Percentiles rank a stretch among this genome's conserved stretches.
Conservation (phyloP, 2,797 vertebrate species). For the Eulemur coronatus region DNA sequence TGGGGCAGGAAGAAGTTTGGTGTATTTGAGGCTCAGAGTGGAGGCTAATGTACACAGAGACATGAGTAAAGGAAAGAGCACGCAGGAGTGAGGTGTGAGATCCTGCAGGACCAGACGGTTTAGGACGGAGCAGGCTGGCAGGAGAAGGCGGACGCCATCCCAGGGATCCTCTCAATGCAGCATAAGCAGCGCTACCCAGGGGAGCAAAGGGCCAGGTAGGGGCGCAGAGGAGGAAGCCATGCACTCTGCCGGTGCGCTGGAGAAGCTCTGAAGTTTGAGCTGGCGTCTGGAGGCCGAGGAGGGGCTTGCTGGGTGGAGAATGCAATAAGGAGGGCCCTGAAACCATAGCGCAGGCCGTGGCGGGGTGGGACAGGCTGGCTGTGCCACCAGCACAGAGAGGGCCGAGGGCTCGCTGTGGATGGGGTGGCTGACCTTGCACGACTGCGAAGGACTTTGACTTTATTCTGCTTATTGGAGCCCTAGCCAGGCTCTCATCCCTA, state of each 20-base stretch:
- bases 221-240: no score
- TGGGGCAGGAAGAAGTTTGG: not conserved
- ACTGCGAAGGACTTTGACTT: not conserved
- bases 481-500: not conserved
- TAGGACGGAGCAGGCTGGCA: not conserved
- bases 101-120: no score
- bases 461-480: not conserved
- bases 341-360: accelerated
- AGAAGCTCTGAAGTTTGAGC: not conserved
- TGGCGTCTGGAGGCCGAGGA: not conserved
- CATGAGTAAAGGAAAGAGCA: not conserved
- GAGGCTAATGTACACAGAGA: not conserved
- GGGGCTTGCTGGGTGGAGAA: not conserved
- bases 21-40: not conserved
- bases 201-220: not conserved
- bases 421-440: not conserved
- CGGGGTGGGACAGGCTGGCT: no score
- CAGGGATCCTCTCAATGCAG: not conserved
- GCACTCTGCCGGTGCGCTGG: no score
- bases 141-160: not conserved
- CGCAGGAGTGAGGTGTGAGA: not conserved
- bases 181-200: no score
- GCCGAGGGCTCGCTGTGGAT: no score
- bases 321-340: no score
- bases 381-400: not conserved